Evolutionary conservation across 1,140 invertebrate genomes (phyloP), one percentile per base, ranked within the genome.

Genomic region (Triops longicaudatus): DNA sequence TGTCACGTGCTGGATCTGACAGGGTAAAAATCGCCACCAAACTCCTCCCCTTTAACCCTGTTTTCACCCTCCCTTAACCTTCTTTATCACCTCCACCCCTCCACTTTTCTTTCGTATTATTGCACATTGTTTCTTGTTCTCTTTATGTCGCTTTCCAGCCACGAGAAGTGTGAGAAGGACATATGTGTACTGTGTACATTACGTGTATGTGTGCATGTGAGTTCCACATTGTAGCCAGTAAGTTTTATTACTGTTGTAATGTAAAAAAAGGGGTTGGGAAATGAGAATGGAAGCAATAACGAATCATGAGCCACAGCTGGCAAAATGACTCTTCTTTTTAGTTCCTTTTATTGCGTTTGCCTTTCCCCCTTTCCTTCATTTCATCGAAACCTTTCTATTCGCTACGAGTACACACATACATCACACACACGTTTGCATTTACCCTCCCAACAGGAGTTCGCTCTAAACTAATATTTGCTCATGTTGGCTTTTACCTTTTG

Each of bases 191-290:
- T 37, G 31, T 37, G 31, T 37, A 37, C 31, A 37, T 37, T 37
- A 37, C 31, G 31, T 37, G 31, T 37, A 37, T 37, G 31, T 37
- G 31, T 37, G 31, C 31, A 37, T 37, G 50, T 17, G 50, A 17
- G 22, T 22, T 14, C 50, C 50, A 12, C 50, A 63, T 63, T 6
- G 17, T 63, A n/a, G 17, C 14, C 50, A 4, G 50, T 63, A 63
- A 63, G 50, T 63, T 63, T 63, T 63, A 63, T 63, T 63, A 63
- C 50, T 63, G 17, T 63, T 63, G 50, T 63, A 63, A 63, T 37
- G 31, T 63, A 63, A 63, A 63, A n/a, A 63, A 63, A 63, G 22
- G 50, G 50, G 50, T 63, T 37, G 31, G 31, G 50, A 17, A 63
- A 63, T 63, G 50, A 63, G 50, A 63, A 10, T 63, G 17, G 22